These are phyloP conservation scores for Nephrotoma flavescens DNA, from an alignment of 2,888 invertebrate genomes.

Conservation along the genomic window DNA sequence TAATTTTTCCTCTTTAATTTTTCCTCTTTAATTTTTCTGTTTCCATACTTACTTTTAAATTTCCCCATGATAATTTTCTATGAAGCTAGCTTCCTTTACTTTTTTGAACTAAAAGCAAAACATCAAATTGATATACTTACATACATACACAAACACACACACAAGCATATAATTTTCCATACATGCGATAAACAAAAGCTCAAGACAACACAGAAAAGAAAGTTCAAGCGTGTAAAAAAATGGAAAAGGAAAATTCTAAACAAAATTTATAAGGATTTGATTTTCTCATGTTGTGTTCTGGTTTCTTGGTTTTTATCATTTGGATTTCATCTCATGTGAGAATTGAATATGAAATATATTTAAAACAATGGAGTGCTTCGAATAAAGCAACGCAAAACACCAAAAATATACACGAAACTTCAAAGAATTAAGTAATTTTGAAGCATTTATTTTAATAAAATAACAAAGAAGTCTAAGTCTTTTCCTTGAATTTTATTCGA, in stretches of 20 bases:
- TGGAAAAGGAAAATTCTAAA: background rate
- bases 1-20: background rate
- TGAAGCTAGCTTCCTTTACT: background rate
- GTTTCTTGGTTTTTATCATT: background rate
- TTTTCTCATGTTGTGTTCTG: background rate
- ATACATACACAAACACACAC: background rate
- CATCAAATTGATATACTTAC: background rate
- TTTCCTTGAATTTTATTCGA: background rate
- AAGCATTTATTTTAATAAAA: background rate
- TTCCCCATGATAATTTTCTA: background rate
- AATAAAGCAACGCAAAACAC: background rate
- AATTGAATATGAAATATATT: background rate
- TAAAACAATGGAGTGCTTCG: background rate
- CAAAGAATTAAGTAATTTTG: background rate
- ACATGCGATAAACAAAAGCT: background rate
- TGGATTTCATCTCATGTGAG: background rate
- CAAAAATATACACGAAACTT: background rate
- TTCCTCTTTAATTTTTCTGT: background rate
- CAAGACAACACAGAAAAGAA: background rate
- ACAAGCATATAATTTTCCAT: background rate
- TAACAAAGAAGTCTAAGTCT: background rate
- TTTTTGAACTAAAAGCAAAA: background rate
- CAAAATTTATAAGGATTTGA: background rate
- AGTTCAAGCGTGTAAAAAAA: background rate
- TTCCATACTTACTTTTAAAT: background rate